phyloP scores from a whole-genome alignment of 1,140 invertebrate species.

The Anastatus disparis region DNA sequence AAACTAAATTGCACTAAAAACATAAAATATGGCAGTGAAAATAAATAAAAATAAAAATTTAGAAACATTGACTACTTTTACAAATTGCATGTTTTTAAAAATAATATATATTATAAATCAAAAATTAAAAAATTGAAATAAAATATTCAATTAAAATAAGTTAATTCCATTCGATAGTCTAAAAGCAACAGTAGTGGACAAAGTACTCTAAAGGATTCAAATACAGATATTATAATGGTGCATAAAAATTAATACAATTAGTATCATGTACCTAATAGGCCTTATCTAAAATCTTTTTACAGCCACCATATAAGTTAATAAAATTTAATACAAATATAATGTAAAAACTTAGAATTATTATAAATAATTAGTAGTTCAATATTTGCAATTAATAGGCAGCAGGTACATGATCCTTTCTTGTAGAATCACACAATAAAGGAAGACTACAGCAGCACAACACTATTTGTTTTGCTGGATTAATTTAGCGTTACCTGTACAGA shows the following conservation, averaged over 20 bases:
- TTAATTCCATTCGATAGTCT: neutral
- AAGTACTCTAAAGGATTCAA: constrained; percentile 23
- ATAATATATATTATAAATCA: neutral
- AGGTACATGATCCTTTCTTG: constrained; percentile 46
- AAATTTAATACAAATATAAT: constrained; percentile 7
- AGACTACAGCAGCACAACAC: constrained; percentile 45
- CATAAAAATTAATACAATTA: constrained; percentile 37
- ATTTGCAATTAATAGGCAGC: neutral
- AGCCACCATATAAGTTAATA: neutral
- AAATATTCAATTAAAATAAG: neutral
- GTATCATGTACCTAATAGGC: constrained; percentile 45
- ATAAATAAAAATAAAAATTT: neutral
- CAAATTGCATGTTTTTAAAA: neutral
- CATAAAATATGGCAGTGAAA: neutral
- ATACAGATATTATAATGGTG: constrained; percentile 23
- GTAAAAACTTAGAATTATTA: neutral
- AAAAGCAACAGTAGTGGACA: constrained; percentile 6
- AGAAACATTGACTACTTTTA: neutral
- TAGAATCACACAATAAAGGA: constrained; percentile 28
- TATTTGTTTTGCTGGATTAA: constrained; percentile 45
- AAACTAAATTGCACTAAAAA: neutral
- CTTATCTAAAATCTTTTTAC: neutral
- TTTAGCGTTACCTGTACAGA: constrained; percentile 65
- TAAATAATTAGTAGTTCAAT: neutral
- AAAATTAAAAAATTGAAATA: neutral